phyloP scores from a whole-genome alignment of 2,888 invertebrate genomes.

The Clostera curtula region DNA sequence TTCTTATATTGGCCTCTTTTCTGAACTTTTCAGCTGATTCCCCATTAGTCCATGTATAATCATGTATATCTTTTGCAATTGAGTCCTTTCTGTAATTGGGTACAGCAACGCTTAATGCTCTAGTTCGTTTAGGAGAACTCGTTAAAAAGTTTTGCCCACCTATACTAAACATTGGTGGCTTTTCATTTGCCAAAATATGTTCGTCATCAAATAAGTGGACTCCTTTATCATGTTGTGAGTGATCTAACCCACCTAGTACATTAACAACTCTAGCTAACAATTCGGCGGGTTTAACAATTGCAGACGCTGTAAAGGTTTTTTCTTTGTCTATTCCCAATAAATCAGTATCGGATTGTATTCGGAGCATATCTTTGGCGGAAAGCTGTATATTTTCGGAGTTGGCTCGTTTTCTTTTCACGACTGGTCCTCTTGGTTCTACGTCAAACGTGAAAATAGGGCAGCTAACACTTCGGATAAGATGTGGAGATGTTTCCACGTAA shows the following conservation, averaged over 20 bases:
- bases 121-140: constrained; percentile 59
- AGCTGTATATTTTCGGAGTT: constrained; percentile 78
- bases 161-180: constrained; percentile 72
- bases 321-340: constrained; percentile 85
- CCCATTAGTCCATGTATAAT: constrained; percentile 82
- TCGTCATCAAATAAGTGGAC: constrained; percentile 83
- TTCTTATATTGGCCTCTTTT: constrained; percentile 61
- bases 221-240: constrained; percentile 66
- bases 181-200: constrained; percentile 83
- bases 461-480: constrained; percentile 75
- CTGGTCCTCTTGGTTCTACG: constrained; percentile 63
- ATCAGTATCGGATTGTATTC: constrained; percentile 87
- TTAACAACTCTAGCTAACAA: constrained; percentile 85
- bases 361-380: constrained; percentile 64
- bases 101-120: constrained; percentile 78
- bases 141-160: constrained; percentile 56
- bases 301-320: constrained; percentile 82
- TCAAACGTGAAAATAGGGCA: constrained; percentile 84
- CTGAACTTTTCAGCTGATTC: constrained; percentile 76
- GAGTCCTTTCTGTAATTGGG: constrained; percentile 61
- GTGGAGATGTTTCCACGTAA: constrained; percentile 77
- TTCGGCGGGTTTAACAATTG: constrained; percentile 84
- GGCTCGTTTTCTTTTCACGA: constrained; percentile 74
- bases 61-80: constrained; percentile 57
- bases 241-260: constrained; percentile 79